Conservation (phyloP, 2,113 vertebrate species). For the Corythornis vintsioides region DNA sequence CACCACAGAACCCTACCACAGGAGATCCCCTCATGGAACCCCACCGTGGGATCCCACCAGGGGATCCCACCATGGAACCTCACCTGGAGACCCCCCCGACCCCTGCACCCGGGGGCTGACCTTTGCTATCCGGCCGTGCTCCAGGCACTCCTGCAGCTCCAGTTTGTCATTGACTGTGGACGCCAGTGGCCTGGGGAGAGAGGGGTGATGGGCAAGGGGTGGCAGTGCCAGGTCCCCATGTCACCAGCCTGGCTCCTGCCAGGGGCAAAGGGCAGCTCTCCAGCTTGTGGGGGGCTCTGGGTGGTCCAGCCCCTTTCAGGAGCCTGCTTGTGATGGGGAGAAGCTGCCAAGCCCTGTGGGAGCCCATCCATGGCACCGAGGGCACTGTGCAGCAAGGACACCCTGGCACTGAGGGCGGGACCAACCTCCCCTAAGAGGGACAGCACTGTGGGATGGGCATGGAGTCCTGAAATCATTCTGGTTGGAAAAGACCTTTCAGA, state of each 20-base stretch:
- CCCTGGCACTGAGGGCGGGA: not conserved
- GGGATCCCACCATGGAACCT: not conserved
- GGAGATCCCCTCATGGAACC: no score
- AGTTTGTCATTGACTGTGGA: conserved; percentile 90
- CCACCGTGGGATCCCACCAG: no score
- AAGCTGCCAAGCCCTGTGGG: fast-evolving
- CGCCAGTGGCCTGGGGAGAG: conserved; percentile 82
- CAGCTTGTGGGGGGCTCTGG: not conserved
- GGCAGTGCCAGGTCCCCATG: not conserved
- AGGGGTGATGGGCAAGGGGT: not conserved
- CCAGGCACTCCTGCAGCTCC: conserved; percentile 96
- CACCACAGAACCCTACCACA: no score
- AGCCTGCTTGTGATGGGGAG: not conserved
- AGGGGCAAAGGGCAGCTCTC: fast-evolving
- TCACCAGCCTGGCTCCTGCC: fast-evolving
- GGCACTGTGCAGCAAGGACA: fast-evolving
- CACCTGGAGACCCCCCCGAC: not conserved
- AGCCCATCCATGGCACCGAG: fast-evolving
- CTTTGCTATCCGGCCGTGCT: conserved; percentile 98
- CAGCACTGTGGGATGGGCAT: fast-evolving
- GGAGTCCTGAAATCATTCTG: no score
- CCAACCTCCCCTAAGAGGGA: fast-evolving
- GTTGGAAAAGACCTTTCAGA: no score
- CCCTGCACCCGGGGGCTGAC: conserved; percentile 56
- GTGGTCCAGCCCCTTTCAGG: fast-evolving